Conservation (phyloP, 2,113 vertebrate species). For the Platysteira castanea region DNA sequence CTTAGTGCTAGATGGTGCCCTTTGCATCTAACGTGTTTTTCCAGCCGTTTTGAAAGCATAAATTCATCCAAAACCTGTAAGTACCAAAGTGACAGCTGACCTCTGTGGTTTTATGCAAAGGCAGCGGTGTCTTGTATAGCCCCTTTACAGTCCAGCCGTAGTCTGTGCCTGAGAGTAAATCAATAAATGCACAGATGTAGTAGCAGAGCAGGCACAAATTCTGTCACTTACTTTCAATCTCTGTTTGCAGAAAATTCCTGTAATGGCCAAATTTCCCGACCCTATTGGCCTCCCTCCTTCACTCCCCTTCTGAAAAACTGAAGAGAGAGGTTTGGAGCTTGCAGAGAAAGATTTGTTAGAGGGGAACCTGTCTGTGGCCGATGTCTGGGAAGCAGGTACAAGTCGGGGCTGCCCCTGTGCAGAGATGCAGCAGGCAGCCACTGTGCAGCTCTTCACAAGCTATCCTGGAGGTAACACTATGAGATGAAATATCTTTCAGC, state of each 20-base stretch:
- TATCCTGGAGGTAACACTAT: background rate
- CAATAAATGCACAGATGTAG: background rate
- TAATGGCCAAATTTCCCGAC: background rate
- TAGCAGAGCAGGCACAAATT: background rate
- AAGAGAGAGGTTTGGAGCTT: background rate
- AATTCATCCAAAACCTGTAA: background rate
- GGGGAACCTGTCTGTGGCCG: background rate
- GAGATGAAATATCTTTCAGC: background rate
- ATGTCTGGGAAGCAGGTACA: background rate
- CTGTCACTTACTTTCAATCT: background rate
- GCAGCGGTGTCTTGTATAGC: background rate
- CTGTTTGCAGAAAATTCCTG: background rate
- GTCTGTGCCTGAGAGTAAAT: background rate
- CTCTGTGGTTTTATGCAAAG: background rate
- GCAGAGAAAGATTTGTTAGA: background rate
- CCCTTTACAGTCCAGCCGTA: background rate
- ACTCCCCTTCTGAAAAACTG: background rate
- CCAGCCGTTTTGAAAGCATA: background rate
- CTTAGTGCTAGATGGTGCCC: background rate
- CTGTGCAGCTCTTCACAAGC: background rate
- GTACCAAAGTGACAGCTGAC: background rate
- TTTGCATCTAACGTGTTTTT: background rate
- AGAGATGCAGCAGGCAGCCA: background rate
- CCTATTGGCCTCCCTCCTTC: rapidly evolving
- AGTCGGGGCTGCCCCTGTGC: rapidly evolving